Base-by-base conservation (phyloP, 2,113 vertebrate genomes). In the Rattus norvegicus region DNA sequence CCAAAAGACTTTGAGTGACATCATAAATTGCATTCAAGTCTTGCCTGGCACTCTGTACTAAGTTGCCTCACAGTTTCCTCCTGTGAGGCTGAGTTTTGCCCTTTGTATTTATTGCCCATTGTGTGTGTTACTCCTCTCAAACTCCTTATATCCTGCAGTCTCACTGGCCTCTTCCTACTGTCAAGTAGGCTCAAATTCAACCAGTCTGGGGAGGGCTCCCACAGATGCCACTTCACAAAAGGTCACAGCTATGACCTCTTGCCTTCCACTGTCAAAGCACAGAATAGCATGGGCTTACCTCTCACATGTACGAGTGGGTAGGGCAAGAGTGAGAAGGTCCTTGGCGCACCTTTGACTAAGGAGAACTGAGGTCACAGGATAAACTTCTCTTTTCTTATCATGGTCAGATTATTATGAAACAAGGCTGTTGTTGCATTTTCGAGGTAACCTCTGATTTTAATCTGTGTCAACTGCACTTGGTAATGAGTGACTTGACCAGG, bases 331-430 rank as follows among this genome's bases (percentile, higher is more conserved):
- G 36, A 84, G 30, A 87, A 93, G 20, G 9, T 2, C 26, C 30
- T 63, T 77, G 72, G 80, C 52, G 17, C 2, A 88, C 5, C 30
- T 85, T 61, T 93, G 59, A 86, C 39, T 63, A 9, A 56, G 2
- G 17, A n/a, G 43, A 96, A 54, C 65, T 33, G 19, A 10, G 20
- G n/a, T 28, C 54, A 4, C 2, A n/a, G 7, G 20, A 30, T 73
- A 75, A 83, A 89, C n/a, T 88, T 17, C 75, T 95, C 7, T 49
- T 92, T 91, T 92, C 52, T 91, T 43, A 49, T 86, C n/a, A 33
- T 70, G n/a, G n/a, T 28, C 59, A 75, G 30, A 75, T 22, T 88
- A 63, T 63, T 77, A 36, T 52, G 61, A 95, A 75, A 75, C 49
- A 47, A 76, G 47, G 59, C 19, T 85, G 36, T 4, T 5, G 8